phyloP scores from a whole-genome alignment of 1,140 invertebrate genomes.

The Cecropterus lyciades region DNA sequence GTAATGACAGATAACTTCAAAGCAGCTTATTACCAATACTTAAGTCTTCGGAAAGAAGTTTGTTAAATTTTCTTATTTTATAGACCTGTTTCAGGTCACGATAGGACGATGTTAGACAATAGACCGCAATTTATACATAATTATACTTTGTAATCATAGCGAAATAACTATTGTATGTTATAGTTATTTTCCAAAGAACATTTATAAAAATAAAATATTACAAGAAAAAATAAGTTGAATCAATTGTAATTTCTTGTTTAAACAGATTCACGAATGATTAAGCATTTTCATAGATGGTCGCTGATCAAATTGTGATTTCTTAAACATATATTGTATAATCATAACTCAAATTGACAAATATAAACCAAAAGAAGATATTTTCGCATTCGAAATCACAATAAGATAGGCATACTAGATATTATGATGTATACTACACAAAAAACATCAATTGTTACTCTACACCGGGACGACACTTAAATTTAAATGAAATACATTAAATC shows the following conservation, averaged over 20 bases:
- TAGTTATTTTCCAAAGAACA: no score
- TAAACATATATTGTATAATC: not conserved
- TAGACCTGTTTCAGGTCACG: constrained; percentile 55
- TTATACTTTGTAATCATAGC: constrained; percentile 28
- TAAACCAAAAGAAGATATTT: not conserved
- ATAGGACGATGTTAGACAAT: constrained; percentile 48
- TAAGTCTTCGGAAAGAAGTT: constrained; percentile 23
- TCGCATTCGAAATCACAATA: constrained; percentile 16
- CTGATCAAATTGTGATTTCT: constrained; percentile 26
- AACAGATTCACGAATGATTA: no score
- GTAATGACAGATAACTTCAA: constrained; percentile 27
- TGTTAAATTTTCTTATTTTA: constrained; percentile 43
- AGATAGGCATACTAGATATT: not conserved
- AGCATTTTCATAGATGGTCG: not conserved
- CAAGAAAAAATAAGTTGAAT: no score
- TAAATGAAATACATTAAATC: not conserved
- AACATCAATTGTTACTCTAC: constrained; percentile 4
- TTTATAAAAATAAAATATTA: no score
- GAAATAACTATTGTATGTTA: constrained; percentile 15
- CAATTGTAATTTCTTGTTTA: no score
- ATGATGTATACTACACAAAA: not conserved
- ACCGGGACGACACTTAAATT: constrained; percentile 6
- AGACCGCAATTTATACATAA: constrained; percentile 37
- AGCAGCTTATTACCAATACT: constrained; percentile 23
- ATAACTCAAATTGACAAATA: not conserved